Percentiles rank a stretch among this genome's conserved stretches.
These are phyloP conservation scores for Eonycteris spelaea DNA, from an alignment of 2,113 vertebrate genomes.

Conservation along the genomic window DNA sequence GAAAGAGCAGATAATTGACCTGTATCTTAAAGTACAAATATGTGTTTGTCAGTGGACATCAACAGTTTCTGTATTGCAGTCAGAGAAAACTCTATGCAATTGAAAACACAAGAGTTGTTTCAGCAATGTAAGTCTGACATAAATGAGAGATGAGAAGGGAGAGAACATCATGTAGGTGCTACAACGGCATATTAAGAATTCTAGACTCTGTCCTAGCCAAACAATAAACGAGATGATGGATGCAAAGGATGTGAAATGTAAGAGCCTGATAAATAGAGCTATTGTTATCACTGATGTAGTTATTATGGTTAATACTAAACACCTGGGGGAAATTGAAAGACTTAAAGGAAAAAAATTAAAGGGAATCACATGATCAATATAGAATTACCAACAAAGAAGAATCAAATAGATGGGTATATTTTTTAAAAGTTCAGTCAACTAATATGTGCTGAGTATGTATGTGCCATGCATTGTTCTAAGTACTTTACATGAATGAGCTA, in stretches of 20 bases:
- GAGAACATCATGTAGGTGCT: background rate
- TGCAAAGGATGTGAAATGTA: background rate
- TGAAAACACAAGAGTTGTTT: background rate
- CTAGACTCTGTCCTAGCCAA: background rate
- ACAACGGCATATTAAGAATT: background rate
- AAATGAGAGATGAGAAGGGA: background rate
- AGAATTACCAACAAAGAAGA: background rate
- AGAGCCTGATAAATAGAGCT: background rate
- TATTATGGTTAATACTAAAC: background rate
- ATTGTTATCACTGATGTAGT: background rate
- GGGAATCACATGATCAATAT: background rate
- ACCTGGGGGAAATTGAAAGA: background rate
- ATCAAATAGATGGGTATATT: background rate
- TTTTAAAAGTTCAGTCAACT: background rate
- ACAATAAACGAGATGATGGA: background rate
- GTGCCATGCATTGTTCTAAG: background rate
- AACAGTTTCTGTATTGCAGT: background rate
- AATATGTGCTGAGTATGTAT: background rate
- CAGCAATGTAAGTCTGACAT: background rate
- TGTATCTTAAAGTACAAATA: constrained; percentile 18
- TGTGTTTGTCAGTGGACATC: background rate
- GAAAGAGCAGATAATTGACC: background rate
- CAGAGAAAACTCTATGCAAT: background rate
- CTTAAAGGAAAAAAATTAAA: background rate
- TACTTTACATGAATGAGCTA: background rate